Conservation (phyloP, 1,140 invertebrate species). For the Palaemon carinicauda region DNA sequence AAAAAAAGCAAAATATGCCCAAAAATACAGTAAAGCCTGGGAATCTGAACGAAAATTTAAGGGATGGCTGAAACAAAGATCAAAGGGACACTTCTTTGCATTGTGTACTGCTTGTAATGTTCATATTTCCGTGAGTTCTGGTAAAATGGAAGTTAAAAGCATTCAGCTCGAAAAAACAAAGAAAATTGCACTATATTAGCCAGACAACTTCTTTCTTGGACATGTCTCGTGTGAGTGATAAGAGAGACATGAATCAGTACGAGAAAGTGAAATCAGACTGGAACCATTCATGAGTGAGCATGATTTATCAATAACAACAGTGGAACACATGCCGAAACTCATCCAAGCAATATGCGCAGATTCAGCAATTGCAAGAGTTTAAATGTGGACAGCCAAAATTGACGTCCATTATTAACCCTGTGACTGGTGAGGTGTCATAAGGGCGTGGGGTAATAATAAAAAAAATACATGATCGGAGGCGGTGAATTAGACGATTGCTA, state of each 20-base stretch:
- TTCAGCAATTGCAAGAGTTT: neutral
- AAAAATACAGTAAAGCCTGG: too few relatives aligned
- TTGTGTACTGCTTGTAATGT: conserved; percentile 3
- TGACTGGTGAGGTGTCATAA: neutral
- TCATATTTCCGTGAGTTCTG: conserved; percentile 16
- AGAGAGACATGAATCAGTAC: neutral
- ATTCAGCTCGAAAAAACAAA: neutral
- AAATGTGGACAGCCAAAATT: neutral
- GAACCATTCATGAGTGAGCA: neutral
- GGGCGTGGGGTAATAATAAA: too few relatives aligned
- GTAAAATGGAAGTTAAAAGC: conserved; percentile 24
- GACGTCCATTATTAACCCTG: neutral
- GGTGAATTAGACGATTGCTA: too few relatives aligned
- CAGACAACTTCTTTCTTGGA: conserved; percentile 5
- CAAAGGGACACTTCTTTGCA: neutral
- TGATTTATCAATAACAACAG: neutral
- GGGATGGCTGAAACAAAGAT: conserved; percentile 2
- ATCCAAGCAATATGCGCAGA: neutral
- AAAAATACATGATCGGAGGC: too few relatives aligned
- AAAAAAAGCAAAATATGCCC: too few relatives aligned
- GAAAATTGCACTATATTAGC: neutral
- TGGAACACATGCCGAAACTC: neutral
- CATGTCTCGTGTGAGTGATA: neutral
- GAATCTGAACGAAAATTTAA: too few relatives aligned
- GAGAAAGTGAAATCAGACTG: neutral